Conservation (phyloP, 2,888 invertebrate species). For the Macropis europaea region DNA sequence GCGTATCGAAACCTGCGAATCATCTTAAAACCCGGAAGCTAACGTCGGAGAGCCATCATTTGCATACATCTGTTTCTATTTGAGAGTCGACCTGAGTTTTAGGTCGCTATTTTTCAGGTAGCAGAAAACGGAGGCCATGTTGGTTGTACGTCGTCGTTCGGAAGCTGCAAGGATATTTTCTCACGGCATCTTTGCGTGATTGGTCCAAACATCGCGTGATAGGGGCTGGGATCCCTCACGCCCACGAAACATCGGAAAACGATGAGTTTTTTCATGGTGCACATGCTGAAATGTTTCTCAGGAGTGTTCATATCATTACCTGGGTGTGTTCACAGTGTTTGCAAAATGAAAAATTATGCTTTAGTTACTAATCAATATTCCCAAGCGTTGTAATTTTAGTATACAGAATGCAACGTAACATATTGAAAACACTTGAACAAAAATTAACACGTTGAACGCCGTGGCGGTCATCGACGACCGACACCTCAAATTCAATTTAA, state of each 20-base stretch:
- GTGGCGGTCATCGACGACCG: no score
- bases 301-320: background rate
- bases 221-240: conserved; percentile 14
- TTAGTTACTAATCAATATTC: no score
- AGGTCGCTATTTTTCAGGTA: background rate
- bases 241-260: conserved; percentile 10
- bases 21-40: conserved; percentile 22
- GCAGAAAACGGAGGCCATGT: no score
- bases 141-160: conserved; percentile 27
- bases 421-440: no score
- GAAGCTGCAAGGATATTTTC: conserved; percentile 34
- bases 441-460: no score
- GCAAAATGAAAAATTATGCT: no score
- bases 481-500: no score
- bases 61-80: conserved; percentile 15
- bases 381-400: no score
- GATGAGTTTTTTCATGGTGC: background rate
- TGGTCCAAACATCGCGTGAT: conserved; percentile 30
- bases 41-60: conserved; percentile 9
- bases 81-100: background rate
- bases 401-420: no score
- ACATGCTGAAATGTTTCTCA: background rate
- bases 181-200: conserved; percentile 51
- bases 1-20: conserved; percentile 14
- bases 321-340: no score